Percentiles rank a stretch among this genome's conserved stretches.
These are phyloP conservation scores for Pycnonotus jocosus DNA, from an alignment of 2,113 vertebrate genomes.

Conservation along the genomic window DNA sequence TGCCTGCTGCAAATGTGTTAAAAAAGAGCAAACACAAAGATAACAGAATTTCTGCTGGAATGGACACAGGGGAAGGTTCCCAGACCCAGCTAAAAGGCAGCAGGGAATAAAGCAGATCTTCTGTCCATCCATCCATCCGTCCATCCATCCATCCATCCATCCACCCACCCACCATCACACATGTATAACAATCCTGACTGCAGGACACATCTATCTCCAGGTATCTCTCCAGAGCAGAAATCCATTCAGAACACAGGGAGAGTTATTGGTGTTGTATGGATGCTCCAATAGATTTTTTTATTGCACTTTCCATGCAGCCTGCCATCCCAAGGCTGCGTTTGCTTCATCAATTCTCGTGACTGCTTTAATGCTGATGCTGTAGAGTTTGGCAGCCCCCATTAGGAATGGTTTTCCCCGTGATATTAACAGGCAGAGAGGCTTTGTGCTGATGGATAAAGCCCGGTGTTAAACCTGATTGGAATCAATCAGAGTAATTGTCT, in stretches of 20 bases:
- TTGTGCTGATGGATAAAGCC: constrained; percentile 45
- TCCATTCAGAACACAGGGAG: neutral
- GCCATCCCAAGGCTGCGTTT: neutral
- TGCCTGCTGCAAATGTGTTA: neutral
- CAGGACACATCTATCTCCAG: neutral
- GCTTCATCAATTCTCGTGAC: constrained; percentile 39
- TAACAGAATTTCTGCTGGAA: neutral
- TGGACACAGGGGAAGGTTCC: neutral
- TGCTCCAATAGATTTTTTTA: neutral
- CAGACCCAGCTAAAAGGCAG: neutral
- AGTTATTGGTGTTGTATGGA: neutral
- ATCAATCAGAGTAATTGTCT: constrained; percentile 53
- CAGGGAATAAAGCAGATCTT: neutral
- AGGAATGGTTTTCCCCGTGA: neutral
- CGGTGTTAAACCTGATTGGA: constrained; percentile 44
- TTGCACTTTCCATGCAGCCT: neutral
- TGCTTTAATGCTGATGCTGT: constrained; percentile 20
- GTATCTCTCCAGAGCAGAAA: neutral
- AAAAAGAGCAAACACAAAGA: neutral
- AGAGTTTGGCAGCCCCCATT: constrained; percentile 8
- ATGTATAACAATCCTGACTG: fast-evolving
- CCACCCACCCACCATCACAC: neutral
- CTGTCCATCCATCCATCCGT: neutral
- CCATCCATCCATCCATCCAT: neutral
- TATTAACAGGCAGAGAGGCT: neutral